A percentile compares a stretch with the other conserved stretches of the same genome.
Conservation (phyloP, 2,797 vertebrate species). For the Pitangus sulphuratus region DNA sequence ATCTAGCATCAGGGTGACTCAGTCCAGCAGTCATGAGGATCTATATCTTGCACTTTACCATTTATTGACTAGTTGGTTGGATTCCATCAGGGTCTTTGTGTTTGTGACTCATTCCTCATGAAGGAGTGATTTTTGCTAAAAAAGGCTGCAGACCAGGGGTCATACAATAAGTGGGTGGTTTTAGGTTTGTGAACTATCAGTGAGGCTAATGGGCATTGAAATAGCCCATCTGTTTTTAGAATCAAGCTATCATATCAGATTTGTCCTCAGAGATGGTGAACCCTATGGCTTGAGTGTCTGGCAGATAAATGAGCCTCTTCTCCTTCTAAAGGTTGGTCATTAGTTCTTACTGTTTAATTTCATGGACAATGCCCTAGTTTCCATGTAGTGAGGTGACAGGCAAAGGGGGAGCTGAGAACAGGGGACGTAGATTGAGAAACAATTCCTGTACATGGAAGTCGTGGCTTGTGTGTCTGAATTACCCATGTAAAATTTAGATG, state of each 20-base stretch:
- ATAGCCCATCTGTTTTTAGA: not conserved
- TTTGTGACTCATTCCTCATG: not conserved
- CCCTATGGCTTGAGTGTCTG: not conserved
- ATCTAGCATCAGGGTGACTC: not conserved
- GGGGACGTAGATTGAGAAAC: not conserved
- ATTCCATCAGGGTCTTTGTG: not conserved
- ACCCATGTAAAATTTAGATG: not conserved
- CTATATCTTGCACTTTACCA: not conserved
- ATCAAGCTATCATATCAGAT: not conserved
- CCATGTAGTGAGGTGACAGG: not conserved
- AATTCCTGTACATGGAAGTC: not conserved
- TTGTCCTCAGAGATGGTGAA: not conserved
- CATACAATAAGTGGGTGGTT: not conserved
- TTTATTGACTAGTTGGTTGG: not conserved
- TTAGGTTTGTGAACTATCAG: not conserved
- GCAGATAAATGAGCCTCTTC: not conserved
- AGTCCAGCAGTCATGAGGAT: not conserved
- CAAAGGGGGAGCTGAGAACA: not conserved
- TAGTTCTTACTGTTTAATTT: conserved; percentile 34
- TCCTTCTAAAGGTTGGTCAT: not conserved
- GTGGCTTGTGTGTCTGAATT: not conserved
- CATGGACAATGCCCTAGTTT: not conserved
- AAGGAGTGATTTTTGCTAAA: not conserved
- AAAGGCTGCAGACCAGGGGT: not conserved
- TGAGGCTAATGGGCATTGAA: not conserved